These are phyloP conservation scores for Artibeus jamaicensis DNA, from an alignment of 2,797 vertebrate species.

Conservation along the genomic window DNA sequence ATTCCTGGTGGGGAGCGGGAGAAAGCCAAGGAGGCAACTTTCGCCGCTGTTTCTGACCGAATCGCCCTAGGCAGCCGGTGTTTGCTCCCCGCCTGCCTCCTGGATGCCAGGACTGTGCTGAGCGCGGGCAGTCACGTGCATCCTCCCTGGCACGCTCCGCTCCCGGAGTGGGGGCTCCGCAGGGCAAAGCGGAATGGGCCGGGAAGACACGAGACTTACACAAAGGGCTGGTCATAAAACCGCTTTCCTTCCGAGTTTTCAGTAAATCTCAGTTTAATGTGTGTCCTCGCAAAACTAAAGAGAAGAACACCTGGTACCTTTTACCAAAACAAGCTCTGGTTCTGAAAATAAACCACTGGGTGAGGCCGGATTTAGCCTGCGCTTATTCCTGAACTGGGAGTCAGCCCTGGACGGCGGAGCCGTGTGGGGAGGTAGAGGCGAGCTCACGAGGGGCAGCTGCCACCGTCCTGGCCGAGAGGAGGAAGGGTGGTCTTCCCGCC, in stretches of 20 bases:
- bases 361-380: not conserved
- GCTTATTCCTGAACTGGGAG: not conserved
- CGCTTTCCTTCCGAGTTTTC: not conserved
- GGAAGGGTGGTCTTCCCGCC: not conserved
- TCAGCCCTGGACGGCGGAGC: not conserved
- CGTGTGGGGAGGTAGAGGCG: not conserved
- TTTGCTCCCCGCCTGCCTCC: not conserved
- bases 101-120: not conserved
- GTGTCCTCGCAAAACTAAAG: constrained; percentile 67
- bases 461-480: not conserved
- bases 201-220: not conserved
- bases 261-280: constrained; percentile 43
- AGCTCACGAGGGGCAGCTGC: not conserved
- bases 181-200: not conserved
- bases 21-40: not conserved
- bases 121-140: not conserved
- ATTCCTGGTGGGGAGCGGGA: not conserved
- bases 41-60: not conserved
- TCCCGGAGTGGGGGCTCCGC: not conserved
- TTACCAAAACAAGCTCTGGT: constrained; percentile 49
- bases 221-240: constrained; percentile 1
- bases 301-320: constrained; percentile 50
- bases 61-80: not conserved
- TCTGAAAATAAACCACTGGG: constrained; percentile 37
- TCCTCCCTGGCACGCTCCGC: too few species aligned